Evolutionary conservation across 2,888 invertebrate genomes (phyloP).

Genomic region (Stenolophus ochropezus): DNA sequence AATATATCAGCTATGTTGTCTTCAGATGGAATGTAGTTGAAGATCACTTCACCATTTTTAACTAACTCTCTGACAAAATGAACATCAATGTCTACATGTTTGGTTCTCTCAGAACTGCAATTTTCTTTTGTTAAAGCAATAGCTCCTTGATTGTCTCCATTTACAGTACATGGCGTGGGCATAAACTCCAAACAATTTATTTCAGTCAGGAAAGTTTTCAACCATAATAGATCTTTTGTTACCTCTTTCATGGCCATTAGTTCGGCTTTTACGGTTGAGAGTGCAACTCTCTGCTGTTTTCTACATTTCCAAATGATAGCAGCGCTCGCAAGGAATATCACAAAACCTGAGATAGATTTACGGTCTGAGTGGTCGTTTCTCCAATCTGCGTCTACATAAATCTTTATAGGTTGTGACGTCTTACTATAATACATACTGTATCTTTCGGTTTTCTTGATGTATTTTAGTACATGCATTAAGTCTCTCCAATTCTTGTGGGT

Average conservation of each 20-base stretch:
- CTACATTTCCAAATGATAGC: not conserved
- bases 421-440: not conserved
- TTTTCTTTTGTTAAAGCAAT: not conserved
- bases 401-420: not conserved
- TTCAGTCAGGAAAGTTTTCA: not conserved
- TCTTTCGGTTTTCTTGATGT: not conserved
- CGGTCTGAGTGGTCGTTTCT: not conserved
- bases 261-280: not conserved
- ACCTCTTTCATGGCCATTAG: not conserved
- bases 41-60: not conserved
- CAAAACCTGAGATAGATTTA: not conserved
- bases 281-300: not conserved
- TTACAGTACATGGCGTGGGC: not conserved
- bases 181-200: not conserved
- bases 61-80: not conserved
- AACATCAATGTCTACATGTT: not conserved
- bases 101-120: not conserved
- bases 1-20: not conserved
- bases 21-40: not conserved
- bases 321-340: not conserved
- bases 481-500: not conserved
- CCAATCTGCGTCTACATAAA: not conserved
- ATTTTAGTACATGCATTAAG: not conserved
- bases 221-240: not conserved
- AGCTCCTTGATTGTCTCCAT: not conserved